phyloP scores from a whole-genome alignment of 2,888 invertebrate species.

The Ctena decussata region DNA sequence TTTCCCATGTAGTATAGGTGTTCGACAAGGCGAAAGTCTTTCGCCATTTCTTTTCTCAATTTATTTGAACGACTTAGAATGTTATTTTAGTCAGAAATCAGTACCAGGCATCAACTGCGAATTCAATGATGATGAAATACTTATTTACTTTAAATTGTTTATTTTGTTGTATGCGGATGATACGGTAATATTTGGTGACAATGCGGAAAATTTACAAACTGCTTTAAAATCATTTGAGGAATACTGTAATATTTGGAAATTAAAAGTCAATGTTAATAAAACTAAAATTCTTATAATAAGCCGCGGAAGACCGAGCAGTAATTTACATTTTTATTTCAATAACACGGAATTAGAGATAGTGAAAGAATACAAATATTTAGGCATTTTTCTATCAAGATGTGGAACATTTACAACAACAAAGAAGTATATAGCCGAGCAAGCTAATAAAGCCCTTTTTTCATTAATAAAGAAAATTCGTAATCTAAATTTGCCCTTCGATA shows the following conservation, averaged over 20 bases:
- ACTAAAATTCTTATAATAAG: conserved; percentile 23
- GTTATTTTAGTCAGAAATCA: neutral
- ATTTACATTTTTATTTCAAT: neutral
- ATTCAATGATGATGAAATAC: neutral
- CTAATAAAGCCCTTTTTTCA: too few relatives aligned
- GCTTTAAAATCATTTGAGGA: conserved; percentile 15
- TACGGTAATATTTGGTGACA: conserved; percentile 30
- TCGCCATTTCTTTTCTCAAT: neutral
- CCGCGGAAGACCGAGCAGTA: neutral
- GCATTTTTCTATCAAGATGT: conserved; percentile 11
- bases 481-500: too few relatives aligned
- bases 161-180: conserved; percentile 39
- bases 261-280: conserved; percentile 21
- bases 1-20: neutral
- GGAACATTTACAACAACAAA: too few relatives aligned
- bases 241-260: conserved; percentile 38
- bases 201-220: neutral
- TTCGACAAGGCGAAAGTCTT: neutral
- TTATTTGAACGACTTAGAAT: neutral
- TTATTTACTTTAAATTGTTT: conserved; percentile 4
- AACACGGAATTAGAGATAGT: conserved; percentile 9
- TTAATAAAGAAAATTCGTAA: too few relatives aligned
- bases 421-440: too few relatives aligned
- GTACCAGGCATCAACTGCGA: neutral
- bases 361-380: conserved; percentile 18